Percentiles rank a stretch among this genome's conserved stretches.
Conservation (phyloP, 1,140 invertebrate species). For the Brachionus rotundiformis region DNA sequence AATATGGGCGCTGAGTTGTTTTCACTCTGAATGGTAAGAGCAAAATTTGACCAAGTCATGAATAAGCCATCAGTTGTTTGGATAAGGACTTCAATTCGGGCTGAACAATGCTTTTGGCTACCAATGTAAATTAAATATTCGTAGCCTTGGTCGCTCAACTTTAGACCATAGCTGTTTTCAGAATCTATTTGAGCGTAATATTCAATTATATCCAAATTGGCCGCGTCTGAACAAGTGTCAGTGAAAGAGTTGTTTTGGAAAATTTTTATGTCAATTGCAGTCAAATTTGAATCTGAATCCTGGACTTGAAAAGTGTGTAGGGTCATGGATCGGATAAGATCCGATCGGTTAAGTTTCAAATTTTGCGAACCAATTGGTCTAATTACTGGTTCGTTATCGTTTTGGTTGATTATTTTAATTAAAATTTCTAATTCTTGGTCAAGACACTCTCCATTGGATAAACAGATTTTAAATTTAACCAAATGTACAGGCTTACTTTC, state of each 20-base stretch:
- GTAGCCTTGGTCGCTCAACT: slow-evolving; percentile 23
- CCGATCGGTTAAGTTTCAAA: not conserved
- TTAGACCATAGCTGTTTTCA: not conserved
- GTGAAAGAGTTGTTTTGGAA: not conserved
- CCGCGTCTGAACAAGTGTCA: not conserved
- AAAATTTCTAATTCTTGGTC: not conserved
- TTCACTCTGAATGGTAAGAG: not conserved
- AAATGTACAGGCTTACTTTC: not conserved
- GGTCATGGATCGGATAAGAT: slow-evolving; percentile 13
- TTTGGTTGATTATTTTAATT: not conserved
- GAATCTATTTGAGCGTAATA: not conserved
- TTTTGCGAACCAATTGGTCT: not conserved
- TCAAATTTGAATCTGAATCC: not conserved
- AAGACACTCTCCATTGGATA: not conserved
- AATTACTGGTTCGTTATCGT: slow-evolving; percentile 34
- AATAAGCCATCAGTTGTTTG: slow-evolving; percentile 29
- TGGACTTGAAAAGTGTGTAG: not conserved
- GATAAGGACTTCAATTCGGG: not conserved
- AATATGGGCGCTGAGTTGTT: not conserved
- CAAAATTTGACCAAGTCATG: not conserved
- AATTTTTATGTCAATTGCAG: not conserved
- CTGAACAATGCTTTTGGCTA: not conserved
- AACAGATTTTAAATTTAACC: not conserved
- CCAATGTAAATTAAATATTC: not conserved
- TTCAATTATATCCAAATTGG: not conserved